Conservation (phyloP, 2,888 invertebrate species). For the Campoplex nolae region DNA sequence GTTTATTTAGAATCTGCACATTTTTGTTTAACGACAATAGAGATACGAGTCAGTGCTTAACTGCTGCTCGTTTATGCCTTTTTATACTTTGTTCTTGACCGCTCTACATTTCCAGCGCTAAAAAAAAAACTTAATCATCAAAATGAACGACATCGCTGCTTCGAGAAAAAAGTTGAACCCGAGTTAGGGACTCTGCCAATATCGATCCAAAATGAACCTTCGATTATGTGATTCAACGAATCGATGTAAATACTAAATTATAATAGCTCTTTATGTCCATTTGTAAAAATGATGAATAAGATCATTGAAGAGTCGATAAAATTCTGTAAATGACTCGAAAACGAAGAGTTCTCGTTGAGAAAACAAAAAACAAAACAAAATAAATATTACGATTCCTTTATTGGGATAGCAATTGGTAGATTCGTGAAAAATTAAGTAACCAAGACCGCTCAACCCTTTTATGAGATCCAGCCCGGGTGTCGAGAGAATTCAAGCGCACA, state of each 20-base stretch:
- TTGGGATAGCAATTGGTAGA: not conserved
- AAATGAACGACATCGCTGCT: not conserved
- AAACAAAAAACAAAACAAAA: no score
- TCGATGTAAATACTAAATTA: not conserved
- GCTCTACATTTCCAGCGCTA: not conserved
- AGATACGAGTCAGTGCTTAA: conserved; percentile 34
- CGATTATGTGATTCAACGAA: not conserved
- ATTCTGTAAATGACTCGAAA: not conserved
- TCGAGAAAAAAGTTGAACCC: not conserved
- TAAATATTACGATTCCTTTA: conserved; percentile 9
- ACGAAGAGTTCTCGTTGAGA: not conserved
- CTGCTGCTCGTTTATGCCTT: conserved; percentile 27
- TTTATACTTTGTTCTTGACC: conserved; percentile 23
- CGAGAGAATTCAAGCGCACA: conserved; percentile 50
- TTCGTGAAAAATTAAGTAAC: conserved; percentile 56
- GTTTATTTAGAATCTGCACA: conserved; percentile 65
- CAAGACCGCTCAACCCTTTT: not conserved
- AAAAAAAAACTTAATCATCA: not conserved
- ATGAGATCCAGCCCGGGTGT: conserved; percentile 21
- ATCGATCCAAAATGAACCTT: not conserved
- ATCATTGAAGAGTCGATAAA: no score
- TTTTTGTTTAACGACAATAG: conserved; percentile 61
- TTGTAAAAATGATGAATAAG: not conserved
- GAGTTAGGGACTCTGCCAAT: not conserved
- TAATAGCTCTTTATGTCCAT: not conserved